Conservation (phyloP, 2,797 vertebrate species). For the Gambelia wislizenii region DNA sequence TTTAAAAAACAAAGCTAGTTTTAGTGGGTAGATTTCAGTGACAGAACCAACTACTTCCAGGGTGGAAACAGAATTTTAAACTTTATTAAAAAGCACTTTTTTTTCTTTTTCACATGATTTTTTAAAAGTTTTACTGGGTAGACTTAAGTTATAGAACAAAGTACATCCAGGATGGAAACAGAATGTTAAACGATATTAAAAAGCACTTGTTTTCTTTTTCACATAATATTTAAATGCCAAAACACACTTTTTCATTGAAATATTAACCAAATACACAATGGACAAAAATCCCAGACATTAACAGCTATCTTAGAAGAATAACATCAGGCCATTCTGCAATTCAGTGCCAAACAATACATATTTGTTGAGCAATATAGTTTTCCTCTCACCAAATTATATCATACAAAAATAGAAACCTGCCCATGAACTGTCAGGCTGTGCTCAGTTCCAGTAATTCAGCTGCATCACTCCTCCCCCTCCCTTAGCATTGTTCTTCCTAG, state of each 20-base stretch:
- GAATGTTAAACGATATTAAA: slow-evolving; percentile 4
- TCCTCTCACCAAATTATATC: neutral
- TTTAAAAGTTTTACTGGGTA: neutral
- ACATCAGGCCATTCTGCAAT: neutral
- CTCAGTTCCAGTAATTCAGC: slow-evolving; percentile 41
- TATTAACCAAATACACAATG: neutral
- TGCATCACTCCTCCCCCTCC: slow-evolving; percentile 2
- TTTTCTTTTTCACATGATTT: neutral
- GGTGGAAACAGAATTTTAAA: neutral
- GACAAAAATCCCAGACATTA: neutral
- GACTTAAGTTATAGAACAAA: neutral
- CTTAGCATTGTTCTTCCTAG: slow-evolving; percentile 37
- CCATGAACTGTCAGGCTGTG: slow-evolving; percentile 16
- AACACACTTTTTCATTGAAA: neutral
- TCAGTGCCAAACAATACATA: neutral
- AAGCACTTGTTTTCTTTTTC: neutral
- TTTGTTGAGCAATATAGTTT: neutral
- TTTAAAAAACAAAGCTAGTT: slow-evolving; percentile 32
- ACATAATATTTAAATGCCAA: neutral
- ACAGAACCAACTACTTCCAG: neutral
- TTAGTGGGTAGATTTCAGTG: neutral
- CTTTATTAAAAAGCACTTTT: neutral
- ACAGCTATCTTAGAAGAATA: neutral
- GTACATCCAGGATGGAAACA: neutral
- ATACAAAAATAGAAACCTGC: slow-evolving; percentile 31